These are phyloP conservation scores for Prosopocoilus inquinatus DNA, from an alignment of 2,888 invertebrate genomes.

Conservation along the genomic window DNA sequence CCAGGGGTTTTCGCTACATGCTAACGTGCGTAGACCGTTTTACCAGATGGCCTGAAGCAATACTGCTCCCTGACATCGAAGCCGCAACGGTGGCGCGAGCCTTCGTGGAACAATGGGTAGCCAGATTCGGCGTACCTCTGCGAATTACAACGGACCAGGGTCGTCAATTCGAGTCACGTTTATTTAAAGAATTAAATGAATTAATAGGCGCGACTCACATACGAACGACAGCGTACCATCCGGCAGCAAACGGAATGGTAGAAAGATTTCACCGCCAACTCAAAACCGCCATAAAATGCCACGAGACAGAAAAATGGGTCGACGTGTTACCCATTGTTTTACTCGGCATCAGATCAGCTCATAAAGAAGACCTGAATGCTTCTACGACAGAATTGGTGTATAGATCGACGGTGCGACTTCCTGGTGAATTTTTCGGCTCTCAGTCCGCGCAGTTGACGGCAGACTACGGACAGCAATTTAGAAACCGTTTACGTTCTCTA, in stretches of 20 bases:
- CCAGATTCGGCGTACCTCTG: constrained; percentile 37
- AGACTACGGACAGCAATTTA: too few relatives aligned
- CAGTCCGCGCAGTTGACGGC: too few relatives aligned
- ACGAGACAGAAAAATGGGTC: constrained; percentile 17
- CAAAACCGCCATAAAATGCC: constrained; percentile 20
- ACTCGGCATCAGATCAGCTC: constrained; percentile 14
- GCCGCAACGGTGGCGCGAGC: constrained; percentile 35
- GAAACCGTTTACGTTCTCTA: too few relatives aligned
- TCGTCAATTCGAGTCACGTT: constrained; percentile 31
- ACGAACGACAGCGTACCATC: constrained; percentile 28
- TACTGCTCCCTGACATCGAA: constrained; percentile 36
- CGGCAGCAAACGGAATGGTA: constrained; percentile 25
- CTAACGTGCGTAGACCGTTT: constrained; percentile 40
- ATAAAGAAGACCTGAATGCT: constrained; percentile 13
- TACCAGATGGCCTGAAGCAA: constrained; percentile 36
- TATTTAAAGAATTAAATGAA: constrained; percentile 26
- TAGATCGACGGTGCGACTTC: too few relatives aligned
- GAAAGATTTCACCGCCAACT: constrained; percentile 25
- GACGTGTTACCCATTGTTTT: constrained; percentile 19
- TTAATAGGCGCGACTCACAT: constrained; percentile 20
- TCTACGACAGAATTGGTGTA: too few relatives aligned
- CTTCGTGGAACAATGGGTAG: constrained; percentile 34
- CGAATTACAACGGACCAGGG: constrained; percentile 40
- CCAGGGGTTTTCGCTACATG: constrained; percentile 34
- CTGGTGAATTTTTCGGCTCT: too few relatives aligned